These are phyloP conservation scores for Potamilus streckersoni DNA, from an alignment of 1,140 invertebrate species.

Conservation along the genomic window DNA sequence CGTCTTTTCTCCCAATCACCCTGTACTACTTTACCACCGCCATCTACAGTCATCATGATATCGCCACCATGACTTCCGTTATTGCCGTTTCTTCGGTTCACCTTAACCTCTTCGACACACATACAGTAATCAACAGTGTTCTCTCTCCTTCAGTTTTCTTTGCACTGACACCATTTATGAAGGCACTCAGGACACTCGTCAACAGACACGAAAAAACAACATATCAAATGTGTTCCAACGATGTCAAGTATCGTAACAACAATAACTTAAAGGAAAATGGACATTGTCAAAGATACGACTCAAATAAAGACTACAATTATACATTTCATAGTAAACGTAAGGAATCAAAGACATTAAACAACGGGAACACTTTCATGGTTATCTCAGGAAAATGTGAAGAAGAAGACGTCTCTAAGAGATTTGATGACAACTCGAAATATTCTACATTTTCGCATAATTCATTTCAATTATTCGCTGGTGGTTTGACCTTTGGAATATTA, in stretches of 20 bases:
- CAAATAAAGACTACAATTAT: not conserved
- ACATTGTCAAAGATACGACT: not conserved
- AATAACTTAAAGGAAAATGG: constrained; percentile 7
- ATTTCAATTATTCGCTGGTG: constrained; percentile 11
- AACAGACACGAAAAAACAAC: not conserved
- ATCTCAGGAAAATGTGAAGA: not conserved
- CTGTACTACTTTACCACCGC: constrained; percentile 38
- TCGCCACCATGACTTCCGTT: constrained; percentile 41
- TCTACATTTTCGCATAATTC: too few relatives aligned
- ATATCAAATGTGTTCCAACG: not conserved
- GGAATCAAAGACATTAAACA: not conserved
- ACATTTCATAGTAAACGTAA: not conserved
- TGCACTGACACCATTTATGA: constrained; percentile 29
- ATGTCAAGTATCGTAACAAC: not conserved
- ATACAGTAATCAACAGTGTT: constrained; percentile 57
- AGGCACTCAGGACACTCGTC: not conserved
- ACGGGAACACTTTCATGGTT: not conserved
- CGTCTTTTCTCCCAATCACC: constrained; percentile 48
- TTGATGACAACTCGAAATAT: not conserved
- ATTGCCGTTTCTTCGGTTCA: constrained; percentile 49
- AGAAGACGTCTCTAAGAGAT: not conserved
- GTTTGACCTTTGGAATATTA: constrained; percentile 37
- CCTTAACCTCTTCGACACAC: constrained; percentile 55
- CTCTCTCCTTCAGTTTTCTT: constrained; percentile 51
- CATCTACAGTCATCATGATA: constrained; percentile 39